Evolutionary conservation across 1,140 invertebrate species (phyloP).

Genomic region (Thereuonema tuberculata): DNA sequence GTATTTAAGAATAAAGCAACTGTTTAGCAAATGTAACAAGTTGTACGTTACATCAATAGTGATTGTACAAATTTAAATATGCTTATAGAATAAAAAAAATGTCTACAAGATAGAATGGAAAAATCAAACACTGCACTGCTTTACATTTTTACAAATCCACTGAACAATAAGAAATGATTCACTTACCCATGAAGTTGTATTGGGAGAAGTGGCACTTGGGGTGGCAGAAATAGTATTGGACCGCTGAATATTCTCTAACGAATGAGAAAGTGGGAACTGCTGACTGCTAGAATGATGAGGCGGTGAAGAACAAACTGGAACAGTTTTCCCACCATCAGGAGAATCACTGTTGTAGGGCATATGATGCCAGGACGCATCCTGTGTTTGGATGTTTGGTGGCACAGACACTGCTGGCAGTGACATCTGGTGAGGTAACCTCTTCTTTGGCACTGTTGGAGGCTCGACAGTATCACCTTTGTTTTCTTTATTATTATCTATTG

Average conservation of each 20-base stretch:
- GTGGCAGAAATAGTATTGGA: neutral
- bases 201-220: neutral
- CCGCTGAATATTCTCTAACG: constrained; percentile 10
- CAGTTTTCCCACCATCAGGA: neutral
- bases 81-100: no score
- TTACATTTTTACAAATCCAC: no score
- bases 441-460: constrained; percentile 18
- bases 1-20: no score
- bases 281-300: neutral
- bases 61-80: no score
- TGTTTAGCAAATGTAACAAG: no score
- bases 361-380: constrained; percentile 20
- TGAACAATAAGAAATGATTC: no score
- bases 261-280: constrained; percentile 25
- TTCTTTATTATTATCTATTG: neutral
- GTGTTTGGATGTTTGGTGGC: constrained; percentile 4
- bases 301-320: no score
- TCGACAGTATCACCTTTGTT: neutral
- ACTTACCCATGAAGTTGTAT: neutral
- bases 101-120: no score
- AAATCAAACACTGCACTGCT: no score
- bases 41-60: no score
- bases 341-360: constrained; percentile 2
- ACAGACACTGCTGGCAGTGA: constrained; percentile 11
- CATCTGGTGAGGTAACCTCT: constrained; percentile 1